Base-by-base conservation (phyloP, 2,113 vertebrate species). In the Abramis brama region DNA sequence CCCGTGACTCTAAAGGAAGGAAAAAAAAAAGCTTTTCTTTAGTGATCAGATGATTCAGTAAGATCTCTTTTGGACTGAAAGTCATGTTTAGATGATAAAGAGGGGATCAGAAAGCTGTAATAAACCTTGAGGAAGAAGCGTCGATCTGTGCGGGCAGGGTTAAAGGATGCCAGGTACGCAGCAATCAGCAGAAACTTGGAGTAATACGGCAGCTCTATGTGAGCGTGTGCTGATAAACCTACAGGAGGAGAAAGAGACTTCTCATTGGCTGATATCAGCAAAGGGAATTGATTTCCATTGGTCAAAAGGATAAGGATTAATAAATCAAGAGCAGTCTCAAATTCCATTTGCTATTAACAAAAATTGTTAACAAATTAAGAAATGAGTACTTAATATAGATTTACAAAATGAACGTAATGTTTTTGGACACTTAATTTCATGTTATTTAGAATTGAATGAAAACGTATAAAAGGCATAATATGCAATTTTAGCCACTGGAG, bases 181-280 rank as follows among this genome's bases (percentile, higher is more conserved):
- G 97, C 97, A 36, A 99, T 99, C 36, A 99, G 91, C 89, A 99
- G 96, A 93, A 97, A 99, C 90, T 99, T 99, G 79, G 98, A 99
- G 91, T 99, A 99, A 92, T 96, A 99, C 0, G 98, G 98, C 87
- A 99, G 95, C 87, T 99, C 98, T 74, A 99, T 93, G 0, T 99
- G 98, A 70, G 96, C 94, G 90, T 98, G 96, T 45, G 97, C 97
- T 17, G 98, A 99, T 87, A 99, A 94, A 90, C 97, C 98, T 97
- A 55, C 2, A 59, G 7, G 33, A 19, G 25, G 10, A 77, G 19
- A 19, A 27, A 17, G 19, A 79, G 13, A 68, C n/a, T 21, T 39
- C 23, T 21, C 19, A 79, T 2, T 59, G 55, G 76, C 21, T 39
- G 8, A 57, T 57, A 23, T 12, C 21, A 59, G n/a, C 8, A 70